Base-by-base conservation (phyloP, 2,797 vertebrate genomes). In the Gouania willdenowi region DNA sequence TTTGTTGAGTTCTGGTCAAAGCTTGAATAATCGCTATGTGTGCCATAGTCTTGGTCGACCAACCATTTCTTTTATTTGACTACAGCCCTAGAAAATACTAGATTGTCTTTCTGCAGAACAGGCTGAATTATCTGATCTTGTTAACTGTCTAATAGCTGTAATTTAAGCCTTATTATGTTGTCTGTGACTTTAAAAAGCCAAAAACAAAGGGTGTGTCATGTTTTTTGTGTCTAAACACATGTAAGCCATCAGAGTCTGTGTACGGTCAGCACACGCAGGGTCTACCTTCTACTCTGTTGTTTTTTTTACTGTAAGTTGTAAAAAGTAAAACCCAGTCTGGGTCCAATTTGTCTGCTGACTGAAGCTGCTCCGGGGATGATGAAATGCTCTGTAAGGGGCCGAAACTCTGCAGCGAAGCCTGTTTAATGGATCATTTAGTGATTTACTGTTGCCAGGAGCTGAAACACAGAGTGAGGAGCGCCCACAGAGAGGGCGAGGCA, bases 301-400 rank as follows among this genome's bases (percentile, higher is more conserved):
- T n/a, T n/a, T n/a, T n/a, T n/a, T n/a, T n/a, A n/a, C n/a, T n/a
- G n/a, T n/a, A n/a, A n/a, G n/a, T n/a, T n/a, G n/a, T n/a, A n/a
- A n/a, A n/a, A 45, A 47, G 59, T 75, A 70, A 80, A 71, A 79
- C 78, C 45, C 45, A 30, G 51, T 59, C 79, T 79, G 79, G 65
- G 51, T 71, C 78, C 50, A 69, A 76, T 85, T 77, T 51, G 56
- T 43, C 49, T 30, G 60, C 16, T 23, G 53, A 51, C 44, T 31
- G 47, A 59, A 37, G 42, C 35, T 29, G 56, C 29, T 29, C 55
- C 34, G 45, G 27, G 53, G 39, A 67, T 57, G 68, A 76, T 72
- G 68, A 58, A 66, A 73, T 26, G 41, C 51, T 46, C 56, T 10
- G 57, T 47, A 54, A 67, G 60, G n/a, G 56, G 52, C 67, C 53